Evolutionary conservation across 2,113 vertebrate genomes (phyloP).

Genomic region (Syngnathus floridae): DNA sequence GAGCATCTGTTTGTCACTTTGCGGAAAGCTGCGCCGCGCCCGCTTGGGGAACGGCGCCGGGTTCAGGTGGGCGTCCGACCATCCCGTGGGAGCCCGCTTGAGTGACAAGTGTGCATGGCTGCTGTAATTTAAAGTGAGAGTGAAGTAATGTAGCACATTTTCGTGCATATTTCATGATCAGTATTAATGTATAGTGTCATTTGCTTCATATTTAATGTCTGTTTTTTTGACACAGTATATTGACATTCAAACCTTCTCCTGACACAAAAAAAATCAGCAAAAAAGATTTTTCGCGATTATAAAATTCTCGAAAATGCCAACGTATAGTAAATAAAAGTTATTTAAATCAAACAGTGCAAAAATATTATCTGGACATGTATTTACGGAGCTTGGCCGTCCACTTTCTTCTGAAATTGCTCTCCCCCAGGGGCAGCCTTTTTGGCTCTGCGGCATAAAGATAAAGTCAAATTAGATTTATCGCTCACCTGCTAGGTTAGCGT

Average conservation of each 20-base stretch:
- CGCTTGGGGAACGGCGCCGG: neutral
- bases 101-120: neutral
- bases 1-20: neutral
- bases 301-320: no score
- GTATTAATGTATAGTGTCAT: no score
- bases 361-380: no score
- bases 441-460: slow-evolving; percentile 33
- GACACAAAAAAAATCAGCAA: no score
- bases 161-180: neutral
- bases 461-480: slow-evolving; percentile 36
- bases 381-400: neutral
- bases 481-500: neutral
- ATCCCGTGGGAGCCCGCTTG: neutral
- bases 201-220: no score
- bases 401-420: neutral
- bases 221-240: no score
- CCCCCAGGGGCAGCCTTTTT: neutral
- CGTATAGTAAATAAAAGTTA: no score
- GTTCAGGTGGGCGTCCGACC: neutral
- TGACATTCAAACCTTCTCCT: no score
- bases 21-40: neutral
- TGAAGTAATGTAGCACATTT: neutral
- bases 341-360: no score
- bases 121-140: neutral
- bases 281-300: no score